Evolutionary conservation across 2,113 vertebrate genomes (phyloP).

Genomic region (Butorides virescens): DNA sequence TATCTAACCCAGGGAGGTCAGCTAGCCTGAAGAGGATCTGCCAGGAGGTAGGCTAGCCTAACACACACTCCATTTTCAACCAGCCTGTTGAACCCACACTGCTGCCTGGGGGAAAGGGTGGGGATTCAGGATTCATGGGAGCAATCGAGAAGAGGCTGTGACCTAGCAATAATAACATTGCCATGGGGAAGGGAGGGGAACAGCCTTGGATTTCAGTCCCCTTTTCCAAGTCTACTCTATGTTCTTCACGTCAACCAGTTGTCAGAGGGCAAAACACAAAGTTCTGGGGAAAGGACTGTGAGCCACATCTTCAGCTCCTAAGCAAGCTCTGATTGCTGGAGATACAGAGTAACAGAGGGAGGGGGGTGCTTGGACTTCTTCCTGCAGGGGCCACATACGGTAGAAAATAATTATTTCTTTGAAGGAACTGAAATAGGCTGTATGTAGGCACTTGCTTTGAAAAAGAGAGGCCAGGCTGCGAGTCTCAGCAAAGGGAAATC

Average conservation of each 20-base stretch:
- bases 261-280: neutral
- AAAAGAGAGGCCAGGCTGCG: neutral
- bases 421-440: neutral
- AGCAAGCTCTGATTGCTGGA: neutral
- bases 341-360: neutral
- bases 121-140: neutral
- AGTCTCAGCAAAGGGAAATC: neutral
- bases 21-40: neutral
- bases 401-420: neutral
- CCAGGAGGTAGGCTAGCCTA: neutral
- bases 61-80: neutral
- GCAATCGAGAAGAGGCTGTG: constrained; percentile 9
- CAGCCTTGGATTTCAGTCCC: neutral
- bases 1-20: neutral
- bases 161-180: constrained; percentile 27
- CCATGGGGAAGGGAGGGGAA: neutral
- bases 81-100: constrained; percentile 22
- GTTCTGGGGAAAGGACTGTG: neutral
- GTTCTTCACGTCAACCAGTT: neutral
- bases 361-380: neutral
- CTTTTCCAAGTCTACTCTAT: neutral
- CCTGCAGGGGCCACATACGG: neutral
- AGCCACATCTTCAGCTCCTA: neutral
- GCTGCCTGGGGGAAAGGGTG: constrained; percentile 33
- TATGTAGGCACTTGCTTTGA: neutral